Evolutionary conservation across 1,140 invertebrate genomes (phyloP).

Genomic region (Carcinoscorpius rotundicauda): DNA sequence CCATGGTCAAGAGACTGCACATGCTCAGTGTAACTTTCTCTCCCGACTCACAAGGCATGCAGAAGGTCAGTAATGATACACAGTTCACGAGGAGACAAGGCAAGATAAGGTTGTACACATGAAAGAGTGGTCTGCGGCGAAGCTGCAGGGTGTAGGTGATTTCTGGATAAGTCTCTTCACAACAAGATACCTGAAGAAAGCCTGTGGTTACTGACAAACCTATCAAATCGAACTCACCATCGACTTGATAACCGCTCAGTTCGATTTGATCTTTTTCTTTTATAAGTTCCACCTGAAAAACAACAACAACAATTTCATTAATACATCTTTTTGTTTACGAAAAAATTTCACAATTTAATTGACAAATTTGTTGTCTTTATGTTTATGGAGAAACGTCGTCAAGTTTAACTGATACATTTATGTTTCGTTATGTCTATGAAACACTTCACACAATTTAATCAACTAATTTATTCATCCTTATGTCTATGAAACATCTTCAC

Average conservation of each 20-base stretch:
- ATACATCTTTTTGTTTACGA: too few species aligned
- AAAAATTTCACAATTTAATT: too few species aligned
- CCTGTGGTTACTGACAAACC: conserved; percentile 36
- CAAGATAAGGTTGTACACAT: conserved; percentile 43
- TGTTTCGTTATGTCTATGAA: too few species aligned
- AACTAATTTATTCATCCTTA: too few species aligned
- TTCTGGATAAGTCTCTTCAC: conserved; percentile 43
- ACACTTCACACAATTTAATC: too few species aligned
- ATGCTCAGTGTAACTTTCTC: conserved; percentile 45
- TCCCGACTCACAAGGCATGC: conserved; percentile 43
- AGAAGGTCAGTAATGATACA: conserved; percentile 44
- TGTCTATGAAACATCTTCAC: too few species aligned
- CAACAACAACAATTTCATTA: not conserved
- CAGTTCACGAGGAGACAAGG: conserved; percentile 45
- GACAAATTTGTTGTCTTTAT: too few species aligned
- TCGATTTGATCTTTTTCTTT: conserved; percentile 33
- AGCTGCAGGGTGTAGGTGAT: conserved; percentile 39
- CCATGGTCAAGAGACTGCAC: conserved; percentile 43
- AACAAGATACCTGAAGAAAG: conserved; percentile 39
- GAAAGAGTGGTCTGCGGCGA: conserved; percentile 35
- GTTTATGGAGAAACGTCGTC: too few species aligned
- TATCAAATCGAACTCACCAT: conserved; percentile 46
- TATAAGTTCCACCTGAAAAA: conserved; percentile 7
- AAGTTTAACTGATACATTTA: too few species aligned
- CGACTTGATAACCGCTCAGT: conserved; percentile 43